Evolutionary conservation across 1,140 invertebrate species (phyloP).

Genomic region (Anthonomus grandis): DNA sequence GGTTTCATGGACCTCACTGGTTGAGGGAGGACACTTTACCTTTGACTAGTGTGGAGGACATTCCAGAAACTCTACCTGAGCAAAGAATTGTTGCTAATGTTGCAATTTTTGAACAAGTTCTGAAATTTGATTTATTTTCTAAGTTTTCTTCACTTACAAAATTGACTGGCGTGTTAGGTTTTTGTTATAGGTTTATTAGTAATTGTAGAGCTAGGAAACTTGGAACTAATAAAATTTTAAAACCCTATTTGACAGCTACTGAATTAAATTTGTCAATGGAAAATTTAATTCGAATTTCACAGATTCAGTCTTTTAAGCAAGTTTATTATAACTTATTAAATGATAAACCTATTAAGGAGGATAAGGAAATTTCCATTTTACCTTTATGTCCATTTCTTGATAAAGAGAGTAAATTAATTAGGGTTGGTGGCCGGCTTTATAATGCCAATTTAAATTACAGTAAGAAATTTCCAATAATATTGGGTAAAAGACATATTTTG

Average conservation of each 20-base stretch:
- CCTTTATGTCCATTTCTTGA: conserved; percentile 29
- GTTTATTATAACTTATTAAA: conserved; percentile 11
- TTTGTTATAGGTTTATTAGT: background rate
- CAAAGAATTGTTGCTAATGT: background rate
- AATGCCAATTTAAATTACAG: conserved; percentile 23
- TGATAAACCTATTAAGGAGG: background rate
- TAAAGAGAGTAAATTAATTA: conserved; percentile 16
- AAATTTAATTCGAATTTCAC: conserved; percentile 1
- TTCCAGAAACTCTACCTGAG: background rate
- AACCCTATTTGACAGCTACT: background rate
- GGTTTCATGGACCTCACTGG: conserved; percentile 26
- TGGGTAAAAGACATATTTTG: conserved; percentile 30
- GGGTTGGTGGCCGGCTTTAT: conserved; percentile 36
- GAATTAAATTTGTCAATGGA: conserved; percentile 4
- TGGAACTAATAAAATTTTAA: background rate
- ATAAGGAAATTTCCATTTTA: conserved; percentile 16
- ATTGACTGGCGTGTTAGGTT: conserved; percentile 10
- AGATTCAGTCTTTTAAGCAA: conserved; percentile 10
- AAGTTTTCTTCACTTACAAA: conserved; percentile 11
- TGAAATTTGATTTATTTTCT: background rate
- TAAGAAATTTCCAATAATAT: conserved; percentile 34
- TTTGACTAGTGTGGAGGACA: background rate
- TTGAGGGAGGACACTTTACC: conserved; percentile 8
- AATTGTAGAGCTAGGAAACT: conserved; percentile 1
- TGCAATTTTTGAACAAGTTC: background rate